Conservation (phyloP, 2,888 invertebrate species). For the Leptinotarsa rubiginosa region DNA sequence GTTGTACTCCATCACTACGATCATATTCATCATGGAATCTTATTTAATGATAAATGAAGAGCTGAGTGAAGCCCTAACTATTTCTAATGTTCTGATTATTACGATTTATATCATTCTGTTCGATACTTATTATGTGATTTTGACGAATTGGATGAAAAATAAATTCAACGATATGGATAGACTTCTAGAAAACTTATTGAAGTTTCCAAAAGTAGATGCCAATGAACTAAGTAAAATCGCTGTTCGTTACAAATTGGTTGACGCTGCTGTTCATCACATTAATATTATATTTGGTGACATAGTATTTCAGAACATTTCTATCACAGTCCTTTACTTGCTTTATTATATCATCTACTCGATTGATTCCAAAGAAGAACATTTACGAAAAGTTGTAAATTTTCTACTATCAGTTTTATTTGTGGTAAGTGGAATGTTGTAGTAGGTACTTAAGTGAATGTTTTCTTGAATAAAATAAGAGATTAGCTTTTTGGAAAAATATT, state of each 20-base stretch:
- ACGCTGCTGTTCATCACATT: not conserved
- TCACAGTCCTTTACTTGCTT: conserved; percentile 17
- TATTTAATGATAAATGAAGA: too few species aligned
- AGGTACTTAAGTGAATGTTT: too few species aligned
- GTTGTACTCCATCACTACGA: too few species aligned
- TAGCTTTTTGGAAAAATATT: too few species aligned
- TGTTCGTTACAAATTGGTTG: not conserved
- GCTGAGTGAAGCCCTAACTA: too few species aligned
- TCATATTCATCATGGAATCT: too few species aligned
- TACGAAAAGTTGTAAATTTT: conserved; percentile 10
- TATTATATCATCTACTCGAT: conserved; percentile 10
- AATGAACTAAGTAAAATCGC: not conserved
- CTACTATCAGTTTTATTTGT: not conserved
- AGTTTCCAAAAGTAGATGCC: not conserved
- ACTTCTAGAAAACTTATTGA: not conserved
- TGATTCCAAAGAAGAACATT: not conserved
- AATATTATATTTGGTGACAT: conserved; percentile 17
- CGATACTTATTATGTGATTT: conserved; percentile 24
- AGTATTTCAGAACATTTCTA: conserved; percentile 5
- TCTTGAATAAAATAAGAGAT: too few species aligned
- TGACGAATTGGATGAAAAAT: conserved; percentile 31
- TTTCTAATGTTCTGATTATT: too few species aligned
- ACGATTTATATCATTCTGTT: conserved; percentile 7
- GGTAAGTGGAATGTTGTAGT: conserved; percentile 3
- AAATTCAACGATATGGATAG: conserved; percentile 24